Evolutionary conservation across 2,888 invertebrate species (phyloP).

Genomic region (Scaptodrosophila latifasciaeformis): DNA sequence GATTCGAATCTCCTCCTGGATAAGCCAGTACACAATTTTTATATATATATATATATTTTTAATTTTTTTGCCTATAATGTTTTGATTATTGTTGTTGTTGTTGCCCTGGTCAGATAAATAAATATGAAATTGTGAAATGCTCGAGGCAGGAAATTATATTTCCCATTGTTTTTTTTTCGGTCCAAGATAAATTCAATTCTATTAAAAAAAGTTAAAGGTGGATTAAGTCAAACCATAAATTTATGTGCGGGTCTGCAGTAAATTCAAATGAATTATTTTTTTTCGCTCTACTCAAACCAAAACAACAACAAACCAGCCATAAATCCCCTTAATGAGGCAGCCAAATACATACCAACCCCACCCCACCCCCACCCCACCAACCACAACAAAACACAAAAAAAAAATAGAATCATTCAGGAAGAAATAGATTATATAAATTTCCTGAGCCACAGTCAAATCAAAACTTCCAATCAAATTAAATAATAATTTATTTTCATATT

Average conservation of each 20-base stretch:
- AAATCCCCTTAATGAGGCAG: slow-evolving; percentile 12
- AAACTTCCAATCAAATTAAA: too few relatives aligned
- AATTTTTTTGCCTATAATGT: neutral
- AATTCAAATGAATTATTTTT: slow-evolving; percentile 46
- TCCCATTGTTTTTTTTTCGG: slow-evolving; percentile 26
- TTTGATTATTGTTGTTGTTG: slow-evolving; percentile 9
- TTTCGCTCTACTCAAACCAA: neutral
- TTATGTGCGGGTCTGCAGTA: slow-evolving; percentile 33
- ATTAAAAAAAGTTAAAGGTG: slow-evolving; percentile 48
- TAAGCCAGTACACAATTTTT: too few relatives aligned
- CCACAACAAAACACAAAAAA: too few relatives aligned
- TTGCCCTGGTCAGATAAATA: slow-evolving; percentile 36
- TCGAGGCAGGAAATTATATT: slow-evolving; percentile 47
- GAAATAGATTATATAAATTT: too few relatives aligned
- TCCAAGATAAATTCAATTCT: slow-evolving; percentile 40
- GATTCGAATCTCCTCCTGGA: too few relatives aligned
- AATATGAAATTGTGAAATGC: slow-evolving; percentile 48
- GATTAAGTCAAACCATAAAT: slow-evolving; percentile 65
- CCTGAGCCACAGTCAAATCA: too few relatives aligned
- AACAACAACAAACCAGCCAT: slow-evolving; percentile 11
- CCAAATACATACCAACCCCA: too few relatives aligned
- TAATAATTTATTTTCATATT: too few relatives aligned
- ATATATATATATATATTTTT: neutral
- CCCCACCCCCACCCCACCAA: too few relatives aligned
- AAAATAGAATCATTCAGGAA: too few relatives aligned